Evolutionary conservation across 1,140 invertebrate genomes (phyloP).

Genomic region (Homarus americanus): DNA sequence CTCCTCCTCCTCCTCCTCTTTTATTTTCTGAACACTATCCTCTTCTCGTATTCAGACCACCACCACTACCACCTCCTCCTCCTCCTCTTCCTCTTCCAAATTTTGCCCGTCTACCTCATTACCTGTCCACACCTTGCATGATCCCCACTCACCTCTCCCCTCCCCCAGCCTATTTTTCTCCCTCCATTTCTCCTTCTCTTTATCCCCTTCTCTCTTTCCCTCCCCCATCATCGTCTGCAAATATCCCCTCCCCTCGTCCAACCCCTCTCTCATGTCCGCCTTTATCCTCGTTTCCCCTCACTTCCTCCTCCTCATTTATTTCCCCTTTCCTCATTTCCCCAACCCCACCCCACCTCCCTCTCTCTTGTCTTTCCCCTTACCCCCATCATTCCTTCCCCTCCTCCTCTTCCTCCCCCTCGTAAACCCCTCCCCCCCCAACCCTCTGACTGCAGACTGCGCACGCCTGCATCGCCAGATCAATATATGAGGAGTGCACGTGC

Average conservation of each 20-base stretch:
- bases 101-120: no score
- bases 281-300: not conserved
- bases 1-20: no score
- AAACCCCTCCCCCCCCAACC: not conserved
- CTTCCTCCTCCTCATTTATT: not conserved
- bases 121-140: no score
- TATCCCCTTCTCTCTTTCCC: not conserved
- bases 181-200: not conserved
- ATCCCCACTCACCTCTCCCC: no score
- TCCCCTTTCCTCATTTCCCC: not conserved
- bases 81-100: no score
- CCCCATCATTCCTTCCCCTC: not conserved
- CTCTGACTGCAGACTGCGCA: not conserved
- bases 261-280: not conserved
- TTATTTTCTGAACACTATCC: no score
- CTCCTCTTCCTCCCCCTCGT: not conserved
- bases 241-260: not conserved
- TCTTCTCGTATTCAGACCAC: no score
- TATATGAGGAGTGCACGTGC: conserved; percentile 8
- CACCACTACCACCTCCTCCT: no score
- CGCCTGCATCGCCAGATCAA: conserved; percentile 6
- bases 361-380: not conserved
- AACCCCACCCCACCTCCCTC: not conserved
- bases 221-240: not conserved
- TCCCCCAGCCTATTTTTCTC: not conserved